These are phyloP conservation scores for Anthrax anthrax DNA, from an alignment of 2,888 invertebrate genomes.

Conservation along the genomic window DNA sequence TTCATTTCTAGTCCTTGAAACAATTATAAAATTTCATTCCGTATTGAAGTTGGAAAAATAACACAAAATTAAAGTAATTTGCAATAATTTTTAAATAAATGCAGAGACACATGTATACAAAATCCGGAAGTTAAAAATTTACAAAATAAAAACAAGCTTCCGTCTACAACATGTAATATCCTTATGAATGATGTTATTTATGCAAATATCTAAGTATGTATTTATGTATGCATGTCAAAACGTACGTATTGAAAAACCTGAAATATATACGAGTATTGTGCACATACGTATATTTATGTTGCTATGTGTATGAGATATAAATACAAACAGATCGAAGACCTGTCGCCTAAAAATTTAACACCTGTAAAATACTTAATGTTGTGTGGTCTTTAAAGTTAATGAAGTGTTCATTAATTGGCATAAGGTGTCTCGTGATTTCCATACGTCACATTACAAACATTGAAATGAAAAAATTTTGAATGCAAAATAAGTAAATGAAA, in stretches of 20 bases:
- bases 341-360: neutral
- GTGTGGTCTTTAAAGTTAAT: neutral
- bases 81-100: too few relatives aligned
- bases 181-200: too few relatives aligned
- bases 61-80: too few relatives aligned
- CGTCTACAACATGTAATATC: neutral
- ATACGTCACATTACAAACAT: neutral
- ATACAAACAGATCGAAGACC: neutral
- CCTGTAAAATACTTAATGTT: neutral
- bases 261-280: too few relatives aligned
- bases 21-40: neutral
- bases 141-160: neutral
- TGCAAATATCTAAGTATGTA: too few relatives aligned
- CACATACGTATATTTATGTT: too few relatives aligned
- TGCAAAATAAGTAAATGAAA: too few relatives aligned
- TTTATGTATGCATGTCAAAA: too few relatives aligned
- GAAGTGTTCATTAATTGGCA: conserved; percentile 2
- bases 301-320: too few relatives aligned
- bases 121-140: neutral
- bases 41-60: too few relatives aligned
- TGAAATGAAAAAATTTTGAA: neutral
- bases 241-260: too few relatives aligned
- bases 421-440: conserved; percentile 4
- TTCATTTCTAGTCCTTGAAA: neutral
- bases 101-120: neutral